These are phyloP conservation scores for Cygnus atratus DNA, from an alignment of 2,113 vertebrate genomes.

Conservation along the genomic window DNA sequence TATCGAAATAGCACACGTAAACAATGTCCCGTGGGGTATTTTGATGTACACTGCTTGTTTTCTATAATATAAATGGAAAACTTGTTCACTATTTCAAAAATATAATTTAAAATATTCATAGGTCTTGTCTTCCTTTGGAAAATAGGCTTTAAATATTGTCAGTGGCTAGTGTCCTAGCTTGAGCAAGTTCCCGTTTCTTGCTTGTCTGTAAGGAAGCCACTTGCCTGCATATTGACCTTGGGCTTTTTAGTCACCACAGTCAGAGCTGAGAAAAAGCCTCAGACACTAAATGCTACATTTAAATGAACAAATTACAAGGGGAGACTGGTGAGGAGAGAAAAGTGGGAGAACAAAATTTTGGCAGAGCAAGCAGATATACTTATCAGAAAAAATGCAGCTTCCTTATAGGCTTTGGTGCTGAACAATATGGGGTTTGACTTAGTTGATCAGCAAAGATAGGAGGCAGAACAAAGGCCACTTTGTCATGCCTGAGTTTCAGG, in stretches of 20 bases:
- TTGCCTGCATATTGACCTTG: conserved; percentile 13
- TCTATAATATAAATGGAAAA: conserved; percentile 2
- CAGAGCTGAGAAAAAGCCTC: background rate
- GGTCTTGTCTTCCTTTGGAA: background rate
- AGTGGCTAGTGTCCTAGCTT: background rate
- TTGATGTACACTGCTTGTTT: background rate
- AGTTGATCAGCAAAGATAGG: conserved; percentile 22
- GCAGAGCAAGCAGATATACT: conserved; percentile 11
- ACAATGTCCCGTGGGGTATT: background rate
- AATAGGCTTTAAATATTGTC: background rate
- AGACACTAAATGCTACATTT: background rate
- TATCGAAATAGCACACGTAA: background rate
- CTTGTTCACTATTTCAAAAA: background rate
- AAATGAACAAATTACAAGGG: background rate
- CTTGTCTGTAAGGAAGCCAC: background rate
- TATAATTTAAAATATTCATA: background rate
- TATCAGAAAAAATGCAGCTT: conserved; percentile 17
- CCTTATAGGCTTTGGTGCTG: background rate
- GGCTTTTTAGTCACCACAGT: background rate
- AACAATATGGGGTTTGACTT: conserved; percentile 51
- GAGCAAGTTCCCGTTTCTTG: background rate
- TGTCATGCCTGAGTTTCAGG: conserved; percentile 18
- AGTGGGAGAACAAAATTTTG: conserved; percentile 5
- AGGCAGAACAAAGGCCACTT: conserved; percentile 45
- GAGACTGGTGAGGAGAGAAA: background rate